Evolutionary conservation across 2,113 vertebrate species (phyloP), one percentile per base, ranked within the genome.

Genomic region (Piprites chloris): DNA sequence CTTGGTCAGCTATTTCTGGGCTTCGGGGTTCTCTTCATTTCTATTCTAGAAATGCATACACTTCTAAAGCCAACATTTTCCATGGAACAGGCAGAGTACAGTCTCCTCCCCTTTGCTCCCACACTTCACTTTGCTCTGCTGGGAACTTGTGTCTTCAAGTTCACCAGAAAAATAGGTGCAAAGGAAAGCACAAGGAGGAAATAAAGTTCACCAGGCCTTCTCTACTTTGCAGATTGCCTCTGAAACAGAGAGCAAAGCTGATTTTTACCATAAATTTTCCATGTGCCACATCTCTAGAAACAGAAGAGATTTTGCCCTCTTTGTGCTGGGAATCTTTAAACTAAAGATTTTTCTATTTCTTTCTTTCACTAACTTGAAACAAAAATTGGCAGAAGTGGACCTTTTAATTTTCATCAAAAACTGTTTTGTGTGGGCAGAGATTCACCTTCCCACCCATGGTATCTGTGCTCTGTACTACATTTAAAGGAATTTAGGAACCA

Each of bases 1-100:
- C 89, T 96, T 90, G 89, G 56, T 89, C 88, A 84, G 91, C 90
- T 56, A 22, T 84, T 94, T 80, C 94, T 92, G 49, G 49, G 91
- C 79, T 90, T 89, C 2, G 42, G 94, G 89, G 67, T 81, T 79
- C 19, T 0, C 83, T 90, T 56, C 75, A n/a, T n/a, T n/a, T n/a
- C n/a, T n/a, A n/a, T n/a, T n/a, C 6, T 20, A 93, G 90, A 90
- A 94, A 81, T 6, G 53, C 49, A 14, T 72, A 89, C 18, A 19
- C 33, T 74, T 61, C 61, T 61, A 23, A 86, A 92, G 56, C 61
- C 84, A 92, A 73, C 18, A 15, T 89, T 90, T 90, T 42, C 88
- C 24, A 24, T 2, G n/a, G 84, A 56, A 39, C 26, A 65, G 68
- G n/a, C 27, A 44, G 79, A 77, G 71, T 12, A 39, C 80, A 90